Base-by-base conservation (phyloP, 2,797 vertebrate genomes). In the Tinamus major region DNA sequence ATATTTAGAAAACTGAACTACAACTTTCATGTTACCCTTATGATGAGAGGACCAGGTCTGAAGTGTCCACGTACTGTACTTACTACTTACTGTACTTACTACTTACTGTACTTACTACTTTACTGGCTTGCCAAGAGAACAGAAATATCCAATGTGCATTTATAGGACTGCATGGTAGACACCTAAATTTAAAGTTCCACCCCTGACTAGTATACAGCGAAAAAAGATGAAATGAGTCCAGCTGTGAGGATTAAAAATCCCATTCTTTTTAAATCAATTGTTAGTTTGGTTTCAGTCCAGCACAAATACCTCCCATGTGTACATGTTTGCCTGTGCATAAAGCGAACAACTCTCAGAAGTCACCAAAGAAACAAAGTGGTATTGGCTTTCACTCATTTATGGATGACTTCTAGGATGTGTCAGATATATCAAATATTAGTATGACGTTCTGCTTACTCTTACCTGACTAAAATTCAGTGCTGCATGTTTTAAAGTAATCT, bases 61-160 rank as follows among this genome's bases (percentile, higher is more conserved):
- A 87, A 67, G 20, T 26, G 5, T 27, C 1, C 0, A 0, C 16
- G 44, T 78, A 5, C 23, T 7, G 0, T 31, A 24, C 48, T 67
- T 13, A 42, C 41, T 42, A 42, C n/a, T n/a, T 78, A 5, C 23
- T 7, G 0, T 31, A 24, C 48, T 67, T 13, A 42, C 41, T 42
- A 42, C n/a, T n/a, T 78, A 5, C 23, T 7, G 0, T 31, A 24
- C 48, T 67, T 13, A 42, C 41, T 42, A 31, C 59, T 82, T 37
- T 42, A 77, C 31, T 82, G 10, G 46, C 20, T 31, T 37, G 13
- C 42, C 18, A 49, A 13, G 44, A 6, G 26, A 62, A 51, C 33
- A 18, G 19, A 62, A 4, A 70, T 5, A 56, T 6, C 16, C 15
- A 65, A 9, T 17, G 19, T 13, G 67, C 4, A 2, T 24, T 44